phyloP scores from a whole-genome alignment of 2,888 invertebrate species.

The Callyntrura guangdongensis region DNA sequence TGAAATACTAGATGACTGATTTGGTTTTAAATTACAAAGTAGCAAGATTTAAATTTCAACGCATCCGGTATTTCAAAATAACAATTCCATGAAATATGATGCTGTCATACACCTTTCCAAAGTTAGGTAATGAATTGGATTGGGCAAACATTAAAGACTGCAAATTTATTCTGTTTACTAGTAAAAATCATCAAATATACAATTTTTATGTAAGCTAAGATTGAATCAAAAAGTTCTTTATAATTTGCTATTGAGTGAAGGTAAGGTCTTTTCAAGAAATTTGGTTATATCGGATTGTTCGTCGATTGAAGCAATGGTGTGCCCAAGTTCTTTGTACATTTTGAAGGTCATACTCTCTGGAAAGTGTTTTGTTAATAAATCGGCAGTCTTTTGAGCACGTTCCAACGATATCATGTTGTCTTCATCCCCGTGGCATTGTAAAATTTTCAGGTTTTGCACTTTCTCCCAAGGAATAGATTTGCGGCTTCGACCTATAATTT shows the following conservation, averaged over 20 bases:
- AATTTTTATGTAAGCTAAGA: background rate
- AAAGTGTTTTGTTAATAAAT: slow-evolving; percentile 93
- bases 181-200: too few species aligned
- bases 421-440: slow-evolving; percentile 92
- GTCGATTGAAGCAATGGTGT: slow-evolving; percentile 93
- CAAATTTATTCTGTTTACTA: too few species aligned
- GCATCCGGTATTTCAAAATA: slow-evolving; percentile 20
- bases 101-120: background rate
- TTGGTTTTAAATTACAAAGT: slow-evolving; percentile 3
- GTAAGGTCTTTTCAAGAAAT: slow-evolving; percentile 76
- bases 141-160: too few species aligned
- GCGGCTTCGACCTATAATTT: slow-evolving; percentile 88
- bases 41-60: background rate
- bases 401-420: slow-evolving; percentile 97
- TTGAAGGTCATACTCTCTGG: slow-evolving; percentile 93
- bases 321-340: slow-evolving; percentile 94
- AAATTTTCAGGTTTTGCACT: slow-evolving; percentile 71
- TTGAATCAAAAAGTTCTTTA: slow-evolving; percentile 27
- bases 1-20: slow-evolving; percentile 5
- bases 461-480: slow-evolving; percentile 90
- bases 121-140: too few species aligned
- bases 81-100: background rate
- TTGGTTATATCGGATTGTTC: slow-evolving; percentile 86
- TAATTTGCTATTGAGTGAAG: slow-evolving; percentile 61
- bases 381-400: slow-evolving; percentile 97